Evolutionary conservation across 2,797 vertebrate species (phyloP).

Genomic region (Sebastes variabilis): DNA sequence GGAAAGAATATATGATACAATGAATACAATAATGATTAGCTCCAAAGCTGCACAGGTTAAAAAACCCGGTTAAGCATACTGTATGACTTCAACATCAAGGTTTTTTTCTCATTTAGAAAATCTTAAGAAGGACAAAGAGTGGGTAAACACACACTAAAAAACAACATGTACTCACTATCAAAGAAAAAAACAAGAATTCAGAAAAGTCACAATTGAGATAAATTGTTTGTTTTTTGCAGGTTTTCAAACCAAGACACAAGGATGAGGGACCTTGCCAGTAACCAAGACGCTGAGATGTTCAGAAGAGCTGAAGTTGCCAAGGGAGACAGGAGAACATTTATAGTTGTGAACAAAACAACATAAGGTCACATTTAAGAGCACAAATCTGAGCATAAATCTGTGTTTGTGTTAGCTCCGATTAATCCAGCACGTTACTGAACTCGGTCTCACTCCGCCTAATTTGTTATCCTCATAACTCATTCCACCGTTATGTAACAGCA

Average conservation of each 20-base stretch:
- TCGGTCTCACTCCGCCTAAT: slow-evolving; percentile 35
- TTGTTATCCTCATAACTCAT: slow-evolving; percentile 67
- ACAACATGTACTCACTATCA: not conserved
- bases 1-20: not conserved
- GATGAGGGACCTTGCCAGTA: slow-evolving; percentile 34
- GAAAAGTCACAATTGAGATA: not conserved
- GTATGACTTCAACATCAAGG: not conserved
- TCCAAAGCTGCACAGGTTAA: not conserved
- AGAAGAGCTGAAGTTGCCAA: slow-evolving; percentile 48
- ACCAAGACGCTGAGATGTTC: slow-evolving; percentile 37
- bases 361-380: slow-evolving; percentile 28
- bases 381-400: slow-evolving; percentile 25
- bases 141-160: not conserved
- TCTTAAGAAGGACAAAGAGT: not conserved
- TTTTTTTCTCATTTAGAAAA: not conserved
- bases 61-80: not conserved
- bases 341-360: slow-evolving; percentile 12
- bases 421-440: slow-evolving; percentile 24
- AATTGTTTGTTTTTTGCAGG: not conserved
- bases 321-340: slow-evolving; percentile 55
- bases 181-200: not conserved
- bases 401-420: slow-evolving; percentile 21
- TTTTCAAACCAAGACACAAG: slow-evolving; percentile 18
- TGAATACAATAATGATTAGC: not conserved
- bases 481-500: slow-evolving; percentile 64